phyloP scores from a whole-genome alignment of 2,113 vertebrate genomes.

The Trogon surrucura region DNA sequence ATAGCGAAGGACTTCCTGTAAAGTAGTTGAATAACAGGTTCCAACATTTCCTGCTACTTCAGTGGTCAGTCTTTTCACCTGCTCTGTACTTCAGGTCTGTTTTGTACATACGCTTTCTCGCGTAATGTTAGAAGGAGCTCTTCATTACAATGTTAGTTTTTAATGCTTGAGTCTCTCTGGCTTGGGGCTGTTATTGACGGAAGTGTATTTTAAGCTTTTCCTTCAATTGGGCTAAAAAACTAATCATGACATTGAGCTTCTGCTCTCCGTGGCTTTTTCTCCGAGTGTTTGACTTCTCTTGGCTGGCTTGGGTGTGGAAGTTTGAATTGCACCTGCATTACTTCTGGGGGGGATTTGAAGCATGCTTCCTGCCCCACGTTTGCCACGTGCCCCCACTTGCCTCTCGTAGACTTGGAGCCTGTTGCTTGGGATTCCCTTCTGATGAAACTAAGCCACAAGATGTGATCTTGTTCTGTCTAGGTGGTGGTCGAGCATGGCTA shows the following conservation, averaged over 20 bases:
- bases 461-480: neutral
- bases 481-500: neutral
- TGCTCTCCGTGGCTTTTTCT: neutral
- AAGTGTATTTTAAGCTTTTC: neutral
- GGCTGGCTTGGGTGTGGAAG: neutral
- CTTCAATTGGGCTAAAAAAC: neutral
- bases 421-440: neutral
- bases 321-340: neutral
- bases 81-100: neutral
- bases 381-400: neutral
- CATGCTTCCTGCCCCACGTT: rapidly evolving
- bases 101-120: neutral
- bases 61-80: neutral
- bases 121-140: neutral
- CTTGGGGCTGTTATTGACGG: neutral
- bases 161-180: neutral
- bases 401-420: neutral
- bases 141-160: neutral
- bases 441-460: neutral
- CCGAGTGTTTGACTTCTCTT: neutral
- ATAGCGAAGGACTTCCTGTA: constrained; percentile 42
- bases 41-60: constrained; percentile 33
- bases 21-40: constrained; percentile 50
- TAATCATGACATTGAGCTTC: neutral
- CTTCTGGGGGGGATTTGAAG: neutral